Conservation (phyloP, 2,888 invertebrate species). For the Chaitophorus viminalis region DNA sequence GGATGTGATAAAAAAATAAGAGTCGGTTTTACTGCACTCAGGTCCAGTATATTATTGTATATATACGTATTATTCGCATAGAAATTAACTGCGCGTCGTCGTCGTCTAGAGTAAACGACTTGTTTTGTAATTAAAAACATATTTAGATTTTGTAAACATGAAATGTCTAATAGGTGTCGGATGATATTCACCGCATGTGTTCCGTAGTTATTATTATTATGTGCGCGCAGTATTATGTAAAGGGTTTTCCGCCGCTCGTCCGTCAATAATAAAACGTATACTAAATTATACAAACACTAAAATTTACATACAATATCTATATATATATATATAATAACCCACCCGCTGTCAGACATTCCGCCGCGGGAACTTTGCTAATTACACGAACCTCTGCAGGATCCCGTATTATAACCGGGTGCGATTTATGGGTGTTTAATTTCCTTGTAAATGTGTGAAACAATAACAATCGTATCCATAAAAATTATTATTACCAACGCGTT, state of each 20-base stretch:
- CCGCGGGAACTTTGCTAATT: slow-evolving; percentile 19
- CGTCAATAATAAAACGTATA: not conserved
- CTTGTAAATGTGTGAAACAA: not conserved
- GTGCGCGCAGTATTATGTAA: not conserved
- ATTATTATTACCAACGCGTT: not conserved
- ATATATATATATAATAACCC: not conserved
- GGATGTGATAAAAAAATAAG: too few species aligned
- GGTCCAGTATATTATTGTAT: too few species aligned
- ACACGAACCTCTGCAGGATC: not conserved
- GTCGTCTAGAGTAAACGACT: not conserved
- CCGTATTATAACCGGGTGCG: not conserved
- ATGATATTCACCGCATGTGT: not conserved
- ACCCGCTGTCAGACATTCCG: not conserved
- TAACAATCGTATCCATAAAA: not conserved
- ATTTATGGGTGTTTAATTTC: slow-evolving; percentile 7
- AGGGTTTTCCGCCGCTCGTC: not conserved
- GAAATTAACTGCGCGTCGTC: not conserved
- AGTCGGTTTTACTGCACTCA: too few species aligned
- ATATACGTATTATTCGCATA: too few species aligned
- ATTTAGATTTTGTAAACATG: not conserved
- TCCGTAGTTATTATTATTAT: not conserved
- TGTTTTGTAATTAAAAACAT: not conserved
- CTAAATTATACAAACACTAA: not conserved
- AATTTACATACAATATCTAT: too few species aligned
- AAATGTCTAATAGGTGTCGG: not conserved